Conservation (phyloP, 2,888 invertebrate genomes). For the Pardosa pseudoannulata region DNA sequence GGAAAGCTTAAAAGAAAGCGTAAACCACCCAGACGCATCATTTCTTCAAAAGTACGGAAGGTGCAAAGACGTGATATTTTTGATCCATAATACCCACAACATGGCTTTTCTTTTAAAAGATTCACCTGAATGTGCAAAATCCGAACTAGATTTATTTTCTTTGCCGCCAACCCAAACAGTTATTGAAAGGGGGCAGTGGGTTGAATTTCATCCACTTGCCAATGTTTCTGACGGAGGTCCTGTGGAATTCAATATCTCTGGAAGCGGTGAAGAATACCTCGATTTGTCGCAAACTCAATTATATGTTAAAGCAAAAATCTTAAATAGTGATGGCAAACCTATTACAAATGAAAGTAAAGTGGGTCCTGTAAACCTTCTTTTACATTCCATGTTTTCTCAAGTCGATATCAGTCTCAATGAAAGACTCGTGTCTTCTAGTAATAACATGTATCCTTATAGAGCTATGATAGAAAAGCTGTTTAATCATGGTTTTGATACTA, state of each 20-base stretch:
- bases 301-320: too few species aligned
- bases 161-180: too few species aligned
- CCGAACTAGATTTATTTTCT: slow-evolving; percentile 31
- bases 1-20: slow-evolving; percentile 51
- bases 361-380: too few species aligned
- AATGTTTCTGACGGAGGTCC: slow-evolving; percentile 28
- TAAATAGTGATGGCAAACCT: slow-evolving; percentile 8
- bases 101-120: slow-evolving; percentile 41
- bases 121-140: too few species aligned
- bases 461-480: slow-evolving; percentile 35
- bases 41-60: slow-evolving; percentile 14
- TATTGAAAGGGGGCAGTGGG: too few species aligned
- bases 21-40: slow-evolving; percentile 14
- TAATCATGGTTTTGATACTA: slow-evolving; percentile 30
- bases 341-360: slow-evolving; percentile 1
- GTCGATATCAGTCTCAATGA: slow-evolving; percentile 21
- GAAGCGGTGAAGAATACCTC: slow-evolving; percentile 40
- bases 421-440: too few species aligned
- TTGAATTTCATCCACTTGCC: too few species aligned
- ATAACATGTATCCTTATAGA: slow-evolving; percentile 26
- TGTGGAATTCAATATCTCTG: slow-evolving; percentile 18
- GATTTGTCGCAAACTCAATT: too few species aligned
- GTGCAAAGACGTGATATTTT: slow-evolving; percentile 35
- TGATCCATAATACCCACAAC: too few species aligned
- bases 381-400: slow-evolving; percentile 19